Conservation (phyloP, 2,797 vertebrate species). For the Ara ararauna region DNA sequence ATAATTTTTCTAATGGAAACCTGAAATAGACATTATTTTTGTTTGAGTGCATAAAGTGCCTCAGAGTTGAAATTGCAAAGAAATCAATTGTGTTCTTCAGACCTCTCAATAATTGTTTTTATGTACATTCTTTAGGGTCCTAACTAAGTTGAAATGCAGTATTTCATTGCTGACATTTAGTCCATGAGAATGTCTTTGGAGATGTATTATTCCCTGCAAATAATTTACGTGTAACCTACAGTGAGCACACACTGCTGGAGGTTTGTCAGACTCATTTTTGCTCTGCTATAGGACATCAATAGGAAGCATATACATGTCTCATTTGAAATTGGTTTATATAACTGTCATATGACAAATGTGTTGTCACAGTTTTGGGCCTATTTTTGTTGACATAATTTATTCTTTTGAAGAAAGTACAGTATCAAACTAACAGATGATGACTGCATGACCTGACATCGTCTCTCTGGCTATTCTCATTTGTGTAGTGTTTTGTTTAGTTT, state of each 20-base stretch:
- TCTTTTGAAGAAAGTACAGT: not conserved
- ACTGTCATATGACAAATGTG: not conserved
- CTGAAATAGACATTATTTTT: not conserved
- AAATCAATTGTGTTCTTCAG: slow-evolving; percentile 54
- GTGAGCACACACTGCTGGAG: not conserved
- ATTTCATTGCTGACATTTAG: slow-evolving; percentile 80
- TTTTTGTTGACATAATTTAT: not conserved
- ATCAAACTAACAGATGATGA: not conserved
- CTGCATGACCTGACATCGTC: not conserved
- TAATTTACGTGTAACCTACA: slow-evolving; percentile 24
- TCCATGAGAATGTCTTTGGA: slow-evolving; percentile 75
- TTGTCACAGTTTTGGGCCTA: not conserved
- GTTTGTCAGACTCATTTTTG: not conserved
- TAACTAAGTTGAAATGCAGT: slow-evolving; percentile 67
- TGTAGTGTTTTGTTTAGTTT: not conserved
- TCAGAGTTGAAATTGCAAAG: not conserved
- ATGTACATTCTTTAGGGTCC: slow-evolving; percentile 59
- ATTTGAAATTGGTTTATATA: not conserved
- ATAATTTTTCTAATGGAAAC: not conserved
- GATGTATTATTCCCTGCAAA: slow-evolving; percentile 77
- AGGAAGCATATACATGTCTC: not conserved
- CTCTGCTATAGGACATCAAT: not conserved
- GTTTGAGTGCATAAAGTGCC: not conserved
- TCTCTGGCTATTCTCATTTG: not conserved
- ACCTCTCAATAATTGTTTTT: slow-evolving; percentile 63